Percentiles rank a stretch among this genome's conserved stretches.
These are phyloP conservation scores for Clusia tigrina DNA, from an alignment of 2,888 invertebrate species.

Conservation along the genomic window DNA sequence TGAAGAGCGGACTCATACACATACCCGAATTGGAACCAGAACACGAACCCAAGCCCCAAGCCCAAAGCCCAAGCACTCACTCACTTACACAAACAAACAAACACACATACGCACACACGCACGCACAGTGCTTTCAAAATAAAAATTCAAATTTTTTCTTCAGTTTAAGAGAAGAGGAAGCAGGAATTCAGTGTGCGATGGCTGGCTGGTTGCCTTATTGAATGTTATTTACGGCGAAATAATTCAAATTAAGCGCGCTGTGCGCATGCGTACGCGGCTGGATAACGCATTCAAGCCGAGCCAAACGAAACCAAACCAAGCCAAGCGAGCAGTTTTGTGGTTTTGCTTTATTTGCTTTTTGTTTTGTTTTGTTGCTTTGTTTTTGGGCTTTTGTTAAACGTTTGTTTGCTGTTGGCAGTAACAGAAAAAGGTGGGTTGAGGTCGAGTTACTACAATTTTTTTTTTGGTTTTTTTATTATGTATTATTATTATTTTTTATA, in stretches of 20 bases:
- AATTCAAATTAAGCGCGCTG: constrained; percentile 57
- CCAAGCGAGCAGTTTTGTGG: neutral
- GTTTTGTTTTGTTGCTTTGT: neutral
- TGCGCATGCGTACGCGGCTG: constrained; percentile 36
- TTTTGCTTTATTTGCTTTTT: neutral
- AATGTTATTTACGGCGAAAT: constrained; percentile 60
- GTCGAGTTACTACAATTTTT: constrained; percentile 13
- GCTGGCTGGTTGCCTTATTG: constrained; percentile 40
- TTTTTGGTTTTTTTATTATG: neutral
- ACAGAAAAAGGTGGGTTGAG: constrained; percentile 8
- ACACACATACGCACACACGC: too few relatives aligned
- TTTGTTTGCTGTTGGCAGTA: neutral
- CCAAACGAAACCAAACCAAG: neutral
- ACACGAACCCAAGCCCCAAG: neutral
- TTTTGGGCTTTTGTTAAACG: neutral
- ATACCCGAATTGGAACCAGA: neutral
- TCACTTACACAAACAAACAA: neutral
- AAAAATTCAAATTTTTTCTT: constrained; percentile 8
- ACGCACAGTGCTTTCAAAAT: neutral
- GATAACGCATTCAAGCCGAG: constrained; percentile 11
- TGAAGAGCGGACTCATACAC: neutral
- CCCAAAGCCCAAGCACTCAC: neutral
- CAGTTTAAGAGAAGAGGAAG: neutral
- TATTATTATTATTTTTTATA: neutral
- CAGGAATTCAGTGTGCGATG: neutral